Percentiles rank a stretch among this genome's conserved stretches.
Conservation (phyloP, 2,113 vertebrate species). For the Hippocampus zosterae region DNA sequence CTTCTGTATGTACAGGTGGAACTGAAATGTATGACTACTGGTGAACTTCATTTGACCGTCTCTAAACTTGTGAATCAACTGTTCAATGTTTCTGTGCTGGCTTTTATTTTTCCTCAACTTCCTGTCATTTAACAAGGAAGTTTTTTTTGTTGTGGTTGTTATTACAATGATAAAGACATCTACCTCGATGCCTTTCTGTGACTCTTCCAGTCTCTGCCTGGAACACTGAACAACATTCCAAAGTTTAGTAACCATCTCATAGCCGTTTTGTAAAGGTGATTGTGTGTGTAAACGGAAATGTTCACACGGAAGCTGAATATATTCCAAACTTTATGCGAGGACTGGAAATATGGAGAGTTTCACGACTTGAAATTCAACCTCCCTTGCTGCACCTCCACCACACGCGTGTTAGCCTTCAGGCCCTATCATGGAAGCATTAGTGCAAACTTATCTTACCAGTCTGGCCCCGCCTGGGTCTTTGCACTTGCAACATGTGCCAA, state of each 20-base stretch:
- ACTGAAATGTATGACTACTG: neutral
- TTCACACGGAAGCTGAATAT: neutral
- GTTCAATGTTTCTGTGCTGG: neutral
- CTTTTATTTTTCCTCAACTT: neutral
- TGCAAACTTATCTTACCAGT: slow-evolving; percentile 22
- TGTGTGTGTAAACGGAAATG: too few relatives aligned
- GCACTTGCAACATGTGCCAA: slow-evolving; percentile 4
- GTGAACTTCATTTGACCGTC: neutral
- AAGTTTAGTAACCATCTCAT: neutral
- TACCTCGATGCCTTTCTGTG: neutral
- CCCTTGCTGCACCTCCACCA: neutral
- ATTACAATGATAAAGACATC: neutral
- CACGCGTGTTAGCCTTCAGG: slow-evolving; percentile 16
- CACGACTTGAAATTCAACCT: neutral
- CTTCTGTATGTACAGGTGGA: neutral
- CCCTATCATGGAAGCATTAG: slow-evolving; percentile 28
- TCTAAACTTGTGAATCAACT: neutral
- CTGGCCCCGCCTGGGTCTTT: slow-evolving; percentile 28
- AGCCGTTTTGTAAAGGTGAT: too few relatives aligned
- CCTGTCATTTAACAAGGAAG: neutral
- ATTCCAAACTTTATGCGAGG: neutral
- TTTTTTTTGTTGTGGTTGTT: neutral
- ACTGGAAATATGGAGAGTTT: neutral
- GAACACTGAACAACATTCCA: neutral
- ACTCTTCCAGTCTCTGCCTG: neutral